Base-by-base conservation (phyloP, 2,888 invertebrate genomes). In the Cryptocheilus praepositus region DNA sequence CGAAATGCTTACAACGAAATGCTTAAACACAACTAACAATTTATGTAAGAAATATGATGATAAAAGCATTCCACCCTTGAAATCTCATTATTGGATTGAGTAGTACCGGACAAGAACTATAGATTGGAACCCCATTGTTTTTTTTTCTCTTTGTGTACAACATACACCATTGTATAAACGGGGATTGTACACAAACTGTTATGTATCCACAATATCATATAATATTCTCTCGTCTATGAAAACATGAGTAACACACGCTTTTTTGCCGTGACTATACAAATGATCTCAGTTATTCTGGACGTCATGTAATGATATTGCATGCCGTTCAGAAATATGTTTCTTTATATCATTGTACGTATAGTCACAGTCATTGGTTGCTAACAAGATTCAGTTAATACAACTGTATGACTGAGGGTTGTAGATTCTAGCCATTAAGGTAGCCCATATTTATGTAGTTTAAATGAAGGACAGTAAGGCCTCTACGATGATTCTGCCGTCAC, bases 401-500 rank as follows among this genome's bases (percentile, higher is more conserved):
- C 77, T 77, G 80, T 73, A 70, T 75, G 80, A 82, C 72, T 74
- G 72, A 73, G 73, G 71, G 71, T 72, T 72, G 72, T 72, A 67
- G 74, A 83, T 73, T 83, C 79, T 78, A 79, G 77, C 63, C 73
- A 79, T 79, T 72, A 73, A 71, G 71, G 71, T 79, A 77, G 80
- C 77, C 79, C 81, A 77, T 73, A 79, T 77, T 77, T 71, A 67
- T 73, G 64, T 71, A 67, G 49, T 67, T 72, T 70, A 79, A 77
- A 76, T 67, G 64, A 70, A 67, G 71, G 68, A 59, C 65, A 68
- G 69, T 67, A 81, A 69, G 76, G 69, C 73, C 79, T 87, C 85
- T 88, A 88, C 83, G 88, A 86, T 68, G 87, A 85, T 80, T 88
- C 83, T 51, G 84, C 76, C 61, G 78, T 76, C 72, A 87, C 83